Conservation (phyloP, 2,797 vertebrate genomes). For the Phalanger gymnotis region DNA sequence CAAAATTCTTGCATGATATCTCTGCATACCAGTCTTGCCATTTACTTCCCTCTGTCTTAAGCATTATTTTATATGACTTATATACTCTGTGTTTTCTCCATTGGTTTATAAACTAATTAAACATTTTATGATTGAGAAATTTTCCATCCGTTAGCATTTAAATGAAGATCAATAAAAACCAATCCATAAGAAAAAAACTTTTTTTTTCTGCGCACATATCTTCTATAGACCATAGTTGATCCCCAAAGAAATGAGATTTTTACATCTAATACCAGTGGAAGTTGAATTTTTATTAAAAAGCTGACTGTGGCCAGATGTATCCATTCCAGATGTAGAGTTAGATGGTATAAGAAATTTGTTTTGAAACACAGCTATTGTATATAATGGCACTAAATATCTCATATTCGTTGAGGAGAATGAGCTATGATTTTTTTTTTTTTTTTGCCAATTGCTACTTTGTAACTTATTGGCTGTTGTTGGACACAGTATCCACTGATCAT, state of each 20-base stretch:
- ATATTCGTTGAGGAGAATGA: slow-evolving; percentile 22
- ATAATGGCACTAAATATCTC: slow-evolving; percentile 56
- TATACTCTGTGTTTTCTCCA: neutral
- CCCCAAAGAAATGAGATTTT: slow-evolving; percentile 45
- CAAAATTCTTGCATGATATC: neutral
- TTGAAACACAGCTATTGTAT: slow-evolving; percentile 60
- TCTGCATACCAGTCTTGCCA: neutral
- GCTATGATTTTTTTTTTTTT: slow-evolving; percentile 34
- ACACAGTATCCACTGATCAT: neutral
- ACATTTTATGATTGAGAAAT: neutral
- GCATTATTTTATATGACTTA: neutral
- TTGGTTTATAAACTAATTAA: neutral
- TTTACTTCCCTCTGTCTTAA: neutral
- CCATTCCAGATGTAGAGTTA: slow-evolving; percentile 61
- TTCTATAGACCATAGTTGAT: slow-evolving; percentile 51
- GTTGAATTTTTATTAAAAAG: slow-evolving; percentile 68
- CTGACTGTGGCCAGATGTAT: slow-evolving; percentile 53
- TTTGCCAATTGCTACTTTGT: neutral
- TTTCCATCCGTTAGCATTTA: neutral
- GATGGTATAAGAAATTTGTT: slow-evolving; percentile 67
- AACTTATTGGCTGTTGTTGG: neutral
- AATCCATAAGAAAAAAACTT: slow-evolving; percentile 50
- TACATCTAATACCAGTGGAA: slow-evolving; percentile 47
- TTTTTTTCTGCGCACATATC: slow-evolving; percentile 22
- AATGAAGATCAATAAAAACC: slow-evolving; percentile 51